Conservation (phyloP, 1,140 invertebrate species). For the Paracyclopina nana region DNA sequence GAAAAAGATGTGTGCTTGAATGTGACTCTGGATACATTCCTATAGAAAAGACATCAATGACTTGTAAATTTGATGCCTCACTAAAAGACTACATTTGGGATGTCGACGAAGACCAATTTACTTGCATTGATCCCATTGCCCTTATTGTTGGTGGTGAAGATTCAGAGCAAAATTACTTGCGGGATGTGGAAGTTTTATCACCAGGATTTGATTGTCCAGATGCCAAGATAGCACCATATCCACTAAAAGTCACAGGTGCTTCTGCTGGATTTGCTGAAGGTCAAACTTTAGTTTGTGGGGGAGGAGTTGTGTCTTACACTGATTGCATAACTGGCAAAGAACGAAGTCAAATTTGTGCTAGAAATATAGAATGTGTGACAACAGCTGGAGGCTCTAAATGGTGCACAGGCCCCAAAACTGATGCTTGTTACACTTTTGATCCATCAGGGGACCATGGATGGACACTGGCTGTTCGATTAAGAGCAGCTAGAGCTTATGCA, state of each 20-base stretch:
- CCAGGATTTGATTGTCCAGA: neutral
- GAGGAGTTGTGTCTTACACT: neutral
- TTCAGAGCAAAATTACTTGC: neutral
- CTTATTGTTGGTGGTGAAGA: neutral
- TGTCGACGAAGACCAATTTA: neutral
- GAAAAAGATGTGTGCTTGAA: neutral
- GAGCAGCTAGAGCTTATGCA: neutral
- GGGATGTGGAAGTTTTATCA: neutral
- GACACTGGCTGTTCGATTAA: neutral
- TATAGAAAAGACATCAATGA: neutral
- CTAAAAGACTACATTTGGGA: neutral
- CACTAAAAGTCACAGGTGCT: neutral
- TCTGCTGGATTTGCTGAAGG: neutral
- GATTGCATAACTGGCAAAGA: neutral
- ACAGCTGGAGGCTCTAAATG: neutral
- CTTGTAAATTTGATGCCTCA: neutral
- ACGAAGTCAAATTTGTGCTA: neutral
- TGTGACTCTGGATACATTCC: neutral
- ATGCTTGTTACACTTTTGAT: neutral
- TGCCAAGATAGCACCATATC: neutral
- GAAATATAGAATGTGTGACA: neutral
- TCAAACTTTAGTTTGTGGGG: constrained; percentile 1
- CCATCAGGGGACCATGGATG: neutral
- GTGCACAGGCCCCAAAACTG: neutral
- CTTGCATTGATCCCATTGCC: neutral